Evolutionary conservation across 1,140 invertebrate genomes (phyloP), one percentile per base, ranked within the genome.

Genomic region (Acromyrmex heyeri): DNA sequence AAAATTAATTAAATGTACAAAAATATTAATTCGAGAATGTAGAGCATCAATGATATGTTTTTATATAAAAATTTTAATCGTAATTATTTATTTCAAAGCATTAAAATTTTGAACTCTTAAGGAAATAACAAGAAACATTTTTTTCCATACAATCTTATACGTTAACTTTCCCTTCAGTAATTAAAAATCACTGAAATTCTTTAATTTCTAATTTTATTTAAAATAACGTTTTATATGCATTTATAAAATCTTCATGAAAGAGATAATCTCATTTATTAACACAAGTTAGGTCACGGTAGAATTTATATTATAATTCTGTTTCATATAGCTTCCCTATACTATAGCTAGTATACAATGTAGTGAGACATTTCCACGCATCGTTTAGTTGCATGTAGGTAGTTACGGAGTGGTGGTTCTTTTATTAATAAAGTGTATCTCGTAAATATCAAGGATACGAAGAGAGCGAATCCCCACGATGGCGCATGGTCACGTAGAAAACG

Each of bases 401-500:
- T 30, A 62, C 64, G 65, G 14, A 61, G 24, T 27, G 30, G 64
- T 55, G 48, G 38, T n/a, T 87, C 67, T 85, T 86, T 87, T 75
- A 87, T 87, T 87, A 86, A 88, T 88, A 79, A 78, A 88, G 30
- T 61, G 10, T 73, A 70, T 70, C 86, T 70, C 86, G 59, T 73
- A 86, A 86, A 86, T 78, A 77, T 24, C 62, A 34, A 83, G 69
- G 53, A 90, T 62, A 83, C 67, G 55, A 65, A 44, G 50, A 61
- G 57, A 12, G 57, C 21, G 75, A 73, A 27, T 61, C 79, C 70
- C 44, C 62, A 24, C 18, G 82, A 65, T 70, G 53, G 21, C 30
- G n/a, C n/a, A 81, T n/a, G 16, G 55, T 78, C 79, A 85, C 50
- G 87, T 75, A 89, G 88, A 83, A 92, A 92, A 91, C 86, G 88